Conservation (phyloP, 1,140 invertebrate species). For the Atta texana region DNA sequence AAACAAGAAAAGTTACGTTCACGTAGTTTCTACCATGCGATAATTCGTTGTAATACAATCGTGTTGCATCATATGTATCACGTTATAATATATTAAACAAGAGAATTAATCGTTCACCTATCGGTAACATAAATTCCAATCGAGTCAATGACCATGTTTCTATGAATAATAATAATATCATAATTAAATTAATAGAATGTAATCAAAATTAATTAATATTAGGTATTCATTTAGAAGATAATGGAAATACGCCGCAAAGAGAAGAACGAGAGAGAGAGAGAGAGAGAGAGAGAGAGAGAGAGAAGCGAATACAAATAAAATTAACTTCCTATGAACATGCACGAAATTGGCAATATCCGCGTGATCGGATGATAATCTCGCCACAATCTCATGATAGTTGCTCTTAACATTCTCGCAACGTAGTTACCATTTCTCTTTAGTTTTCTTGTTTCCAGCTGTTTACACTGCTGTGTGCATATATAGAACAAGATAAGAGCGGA, state of each 20-base stretch:
- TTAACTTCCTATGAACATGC: constrained; percentile 31
- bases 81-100: constrained; percentile 22
- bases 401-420: constrained; percentile 50
- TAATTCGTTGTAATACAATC: constrained; percentile 18
- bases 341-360: constrained; percentile 19
- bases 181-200: constrained; percentile 20
- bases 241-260: background rate
- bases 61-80: constrained; percentile 1
- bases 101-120: constrained; percentile 27
- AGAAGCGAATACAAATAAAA: constrained; percentile 1
- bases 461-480: constrained; percentile 38
- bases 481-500: constrained; percentile 51
- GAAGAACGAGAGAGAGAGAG: background rate
- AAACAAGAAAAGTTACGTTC: background rate
- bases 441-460: constrained; percentile 47
- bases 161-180: constrained; percentile 29
- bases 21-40: background rate
- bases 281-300: background rate
- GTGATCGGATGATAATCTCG: constrained; percentile 39
- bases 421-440: constrained; percentile 41
- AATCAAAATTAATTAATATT: constrained; percentile 52
- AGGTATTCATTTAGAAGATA: constrained; percentile 20
- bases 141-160: constrained; percentile 11
- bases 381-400: constrained; percentile 38
- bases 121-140: constrained; percentile 42